These are phyloP conservation scores for Protobothrops mucrosquamatus DNA, from an alignment of 2,113 vertebrate species.

Conservation along the genomic window DNA sequence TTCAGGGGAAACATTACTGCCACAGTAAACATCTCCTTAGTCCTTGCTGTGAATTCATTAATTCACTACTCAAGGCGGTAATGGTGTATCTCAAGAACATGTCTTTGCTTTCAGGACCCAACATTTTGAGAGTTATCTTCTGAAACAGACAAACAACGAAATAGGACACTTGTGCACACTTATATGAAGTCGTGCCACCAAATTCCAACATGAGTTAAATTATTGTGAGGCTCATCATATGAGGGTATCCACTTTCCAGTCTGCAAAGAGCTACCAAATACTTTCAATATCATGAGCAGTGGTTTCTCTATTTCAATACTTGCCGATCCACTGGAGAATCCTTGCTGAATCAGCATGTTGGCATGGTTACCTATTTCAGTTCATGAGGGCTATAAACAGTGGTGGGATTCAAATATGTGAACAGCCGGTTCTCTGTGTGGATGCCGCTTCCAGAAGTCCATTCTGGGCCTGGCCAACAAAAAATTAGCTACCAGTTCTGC, in stretches of 20 bases:
- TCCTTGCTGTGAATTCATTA: not conserved
- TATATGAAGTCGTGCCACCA: not conserved
- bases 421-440: no score
- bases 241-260: not conserved
- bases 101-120: not conserved
- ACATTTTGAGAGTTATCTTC: not conserved
- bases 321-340: not conserved
- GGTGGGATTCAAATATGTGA: no score
- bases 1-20: not conserved
- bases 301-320: not conserved
- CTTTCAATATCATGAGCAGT: not conserved
- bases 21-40: not conserved
- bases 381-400: no score
- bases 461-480: no score
- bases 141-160: not conserved
- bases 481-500: no score
- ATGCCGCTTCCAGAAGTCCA: no score
- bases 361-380: not conserved
- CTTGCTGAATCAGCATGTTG: not conserved
- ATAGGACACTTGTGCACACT: not conserved
- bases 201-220: not conserved
- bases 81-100: not conserved
- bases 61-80: not conserved
- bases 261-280: not conserved
- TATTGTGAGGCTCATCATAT: not conserved